A percentile compares a stretch with the other conserved stretches of the same genome.
phyloP scores from a whole-genome alignment of 2,888 invertebrate genomes.

The Sarcophaga carnaria region DNA sequence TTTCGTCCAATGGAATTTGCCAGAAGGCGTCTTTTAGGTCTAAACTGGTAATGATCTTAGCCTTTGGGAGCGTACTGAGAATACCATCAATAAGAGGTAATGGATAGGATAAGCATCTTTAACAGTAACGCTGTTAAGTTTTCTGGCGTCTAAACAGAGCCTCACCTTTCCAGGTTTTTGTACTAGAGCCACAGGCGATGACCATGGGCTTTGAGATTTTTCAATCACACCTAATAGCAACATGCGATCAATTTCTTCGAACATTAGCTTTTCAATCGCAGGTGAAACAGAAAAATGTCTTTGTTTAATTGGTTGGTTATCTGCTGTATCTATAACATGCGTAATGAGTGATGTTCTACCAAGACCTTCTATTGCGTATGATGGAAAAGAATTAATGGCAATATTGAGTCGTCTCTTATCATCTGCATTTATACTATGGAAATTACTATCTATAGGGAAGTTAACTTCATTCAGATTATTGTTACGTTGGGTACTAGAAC shows the following conservation, averaged over 20 bases:
- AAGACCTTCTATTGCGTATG: slow-evolving; percentile 37
- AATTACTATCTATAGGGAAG: background rate
- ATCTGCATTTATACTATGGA: background rate
- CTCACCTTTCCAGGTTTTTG: slow-evolving; percentile 41
- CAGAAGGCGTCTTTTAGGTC: slow-evolving; percentile 38
- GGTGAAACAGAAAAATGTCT: slow-evolving; percentile 31
- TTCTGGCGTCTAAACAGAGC: slow-evolving; percentile 40
- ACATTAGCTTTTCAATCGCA: slow-evolving; percentile 28
- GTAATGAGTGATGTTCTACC: slow-evolving; percentile 23
- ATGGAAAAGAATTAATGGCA: slow-evolving; percentile 38
- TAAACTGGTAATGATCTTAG: slow-evolving; percentile 41
- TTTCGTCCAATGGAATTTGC: slow-evolving; percentile 29
- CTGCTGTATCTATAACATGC: slow-evolving; percentile 21
- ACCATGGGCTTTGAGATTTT: slow-evolving; percentile 33
- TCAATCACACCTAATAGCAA: background rate
- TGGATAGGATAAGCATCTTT: slow-evolving; percentile 29
- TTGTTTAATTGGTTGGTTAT: slow-evolving; percentile 38
- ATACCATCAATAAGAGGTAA: slow-evolving; percentile 37
- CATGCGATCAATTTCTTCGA: slow-evolving; percentile 31
- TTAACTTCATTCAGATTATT: too few species aligned
- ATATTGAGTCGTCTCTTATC: background rate
- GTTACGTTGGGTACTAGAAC: too few species aligned
- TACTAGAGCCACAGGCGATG: slow-evolving; percentile 32
- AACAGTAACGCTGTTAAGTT: slow-evolving; percentile 23
- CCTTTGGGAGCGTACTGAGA: slow-evolving; percentile 31